These are phyloP conservation scores for Scaptomyza montana DNA, from an alignment of 1,140 invertebrate genomes.

Conservation along the genomic window DNA sequence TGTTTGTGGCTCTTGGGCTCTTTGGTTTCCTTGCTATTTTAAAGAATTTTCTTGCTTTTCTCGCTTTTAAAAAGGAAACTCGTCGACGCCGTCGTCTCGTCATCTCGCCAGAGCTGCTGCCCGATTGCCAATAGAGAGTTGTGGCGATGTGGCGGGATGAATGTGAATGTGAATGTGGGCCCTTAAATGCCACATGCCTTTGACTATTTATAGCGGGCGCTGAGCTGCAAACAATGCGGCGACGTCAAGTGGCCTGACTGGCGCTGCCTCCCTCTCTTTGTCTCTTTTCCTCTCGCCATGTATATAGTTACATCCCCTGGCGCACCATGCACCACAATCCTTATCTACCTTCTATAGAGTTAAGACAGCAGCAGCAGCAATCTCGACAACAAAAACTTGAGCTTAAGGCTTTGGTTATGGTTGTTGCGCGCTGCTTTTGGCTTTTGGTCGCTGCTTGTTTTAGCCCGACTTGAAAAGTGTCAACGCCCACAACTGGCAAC, in stretches of 20 bases:
- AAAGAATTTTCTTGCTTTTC: conserved; percentile 41
- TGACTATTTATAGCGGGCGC: conserved; percentile 46
- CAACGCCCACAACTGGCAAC: conserved; percentile 18
- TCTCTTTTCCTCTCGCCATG: not conserved
- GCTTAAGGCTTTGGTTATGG: conserved; percentile 16
- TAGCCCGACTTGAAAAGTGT: conserved; percentile 25
- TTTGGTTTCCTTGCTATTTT: conserved; percentile 25
- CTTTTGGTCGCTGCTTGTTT: not conserved
- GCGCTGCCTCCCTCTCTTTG: not conserved
- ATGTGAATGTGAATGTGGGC: conserved; percentile 34
- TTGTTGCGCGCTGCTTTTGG: conserved; percentile 5
- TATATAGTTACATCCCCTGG: not conserved
- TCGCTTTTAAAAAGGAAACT: conserved; percentile 40
- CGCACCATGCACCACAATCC: not conserved
- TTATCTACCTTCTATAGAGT: too few species aligned
- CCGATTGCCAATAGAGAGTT: conserved; percentile 31
- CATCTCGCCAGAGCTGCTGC: not conserved
- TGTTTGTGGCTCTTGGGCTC: not conserved
- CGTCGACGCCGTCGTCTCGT: conserved; percentile 9
- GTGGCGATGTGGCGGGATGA: conserved; percentile 17
- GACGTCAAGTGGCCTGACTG: conserved; percentile 47
- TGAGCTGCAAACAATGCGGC: conserved; percentile 49
- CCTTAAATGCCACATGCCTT: conserved; percentile 44
- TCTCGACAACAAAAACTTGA: conserved; percentile 29
- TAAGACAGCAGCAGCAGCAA: conserved; percentile 4